A percentile compares a stretch with the other conserved stretches of the same genome.
Conservation (phyloP, 2,797 vertebrate genomes). For the Carapus acus region DNA sequence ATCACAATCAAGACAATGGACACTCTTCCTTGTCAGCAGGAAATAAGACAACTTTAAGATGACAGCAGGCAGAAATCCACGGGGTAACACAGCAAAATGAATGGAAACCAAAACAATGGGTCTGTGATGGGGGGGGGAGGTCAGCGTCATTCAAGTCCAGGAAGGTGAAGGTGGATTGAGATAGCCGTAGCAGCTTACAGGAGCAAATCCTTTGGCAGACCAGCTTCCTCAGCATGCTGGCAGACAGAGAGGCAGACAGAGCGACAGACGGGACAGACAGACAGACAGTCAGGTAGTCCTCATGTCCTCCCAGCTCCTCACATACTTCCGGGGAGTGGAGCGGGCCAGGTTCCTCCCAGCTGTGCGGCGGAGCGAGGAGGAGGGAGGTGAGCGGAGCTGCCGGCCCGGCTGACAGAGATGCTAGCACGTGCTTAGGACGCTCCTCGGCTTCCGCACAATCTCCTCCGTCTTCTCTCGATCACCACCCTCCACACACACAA, state of each 20-base stretch:
- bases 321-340: constrained; percentile 4
- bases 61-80: neutral
- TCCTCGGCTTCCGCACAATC: neutral
- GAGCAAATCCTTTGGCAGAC: constrained; percentile 73
- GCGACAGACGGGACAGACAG: neutral
- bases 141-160: constrained; percentile 62
- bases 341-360: neutral
- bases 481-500: constrained; percentile 5
- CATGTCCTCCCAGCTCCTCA: constrained; percentile 27
- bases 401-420: constrained; percentile 17
- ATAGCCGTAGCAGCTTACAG: constrained; percentile 69
- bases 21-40: neutral
- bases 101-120: too few species aligned
- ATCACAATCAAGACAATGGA: neutral
- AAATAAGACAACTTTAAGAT: neutral
- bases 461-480: constrained; percentile 7
- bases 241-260: constrained; percentile 13
- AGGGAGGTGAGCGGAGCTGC: constrained; percentile 14
- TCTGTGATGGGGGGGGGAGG: constrained; percentile 20
- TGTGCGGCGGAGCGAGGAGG: constrained; percentile 13
- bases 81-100: neutral
- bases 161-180: too few species aligned
- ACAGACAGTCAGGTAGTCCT: constrained; percentile 26
- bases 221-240: constrained; percentile 72
- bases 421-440: constrained; percentile 18